Conservation (phyloP, 2,888 invertebrate genomes). For the Melanostoma scalare region DNA sequence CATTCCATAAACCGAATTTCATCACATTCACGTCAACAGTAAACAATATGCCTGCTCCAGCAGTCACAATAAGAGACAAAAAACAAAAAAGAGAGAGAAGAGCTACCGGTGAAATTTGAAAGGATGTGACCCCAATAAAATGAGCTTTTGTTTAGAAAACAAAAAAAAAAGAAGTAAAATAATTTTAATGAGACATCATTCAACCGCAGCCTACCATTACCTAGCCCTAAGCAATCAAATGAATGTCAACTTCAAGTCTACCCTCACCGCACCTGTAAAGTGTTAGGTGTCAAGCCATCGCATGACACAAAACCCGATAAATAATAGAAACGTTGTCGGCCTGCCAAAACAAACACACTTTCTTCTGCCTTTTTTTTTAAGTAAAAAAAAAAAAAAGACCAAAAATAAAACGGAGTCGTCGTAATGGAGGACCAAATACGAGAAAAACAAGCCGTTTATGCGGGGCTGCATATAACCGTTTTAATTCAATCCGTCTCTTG, state of each 20-base stretch:
- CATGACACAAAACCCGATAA: constrained; percentile 46
- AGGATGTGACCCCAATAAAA: constrained; percentile 58
- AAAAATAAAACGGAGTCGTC: neutral
- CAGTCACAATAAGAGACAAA: too few species aligned
- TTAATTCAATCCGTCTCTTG: constrained; percentile 66
- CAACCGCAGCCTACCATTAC: constrained; percentile 38
- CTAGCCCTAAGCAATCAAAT: constrained; percentile 15
- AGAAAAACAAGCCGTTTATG: constrained; percentile 41
- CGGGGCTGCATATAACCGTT: constrained; percentile 24
- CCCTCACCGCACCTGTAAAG: constrained; percentile 26
- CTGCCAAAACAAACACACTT: constrained; percentile 53
- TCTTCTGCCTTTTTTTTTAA: constrained; percentile 6
- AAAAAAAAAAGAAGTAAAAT: neutral
- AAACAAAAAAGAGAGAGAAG: too few species aligned
- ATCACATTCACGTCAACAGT: too few species aligned
- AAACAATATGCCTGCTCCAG: too few species aligned
- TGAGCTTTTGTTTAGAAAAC: constrained; percentile 10
- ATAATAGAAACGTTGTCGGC: constrained; percentile 45
- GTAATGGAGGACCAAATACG: constrained; percentile 36
- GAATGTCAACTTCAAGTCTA: constrained; percentile 54
- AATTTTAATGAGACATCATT: constrained; percentile 67
- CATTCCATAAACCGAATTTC: too few species aligned
- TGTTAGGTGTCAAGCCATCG: constrained; percentile 35
- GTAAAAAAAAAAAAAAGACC: neutral
- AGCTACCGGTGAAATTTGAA: constrained; percentile 5